Conservation (phyloP, 2,888 invertebrate species). For the Rhodophaea formosa region DNA sequence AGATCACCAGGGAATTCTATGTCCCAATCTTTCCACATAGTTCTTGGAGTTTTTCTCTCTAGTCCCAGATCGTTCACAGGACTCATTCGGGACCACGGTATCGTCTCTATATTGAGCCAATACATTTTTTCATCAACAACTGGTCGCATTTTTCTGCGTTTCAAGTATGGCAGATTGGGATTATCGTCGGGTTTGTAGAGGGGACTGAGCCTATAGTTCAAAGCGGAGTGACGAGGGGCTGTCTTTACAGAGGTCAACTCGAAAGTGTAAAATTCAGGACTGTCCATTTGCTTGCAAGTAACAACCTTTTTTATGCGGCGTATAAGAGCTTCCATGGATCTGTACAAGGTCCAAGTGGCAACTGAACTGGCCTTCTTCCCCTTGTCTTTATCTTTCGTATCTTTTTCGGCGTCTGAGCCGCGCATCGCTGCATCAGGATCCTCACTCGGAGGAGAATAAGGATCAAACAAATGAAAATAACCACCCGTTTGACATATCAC, state of each 20-base stretch:
- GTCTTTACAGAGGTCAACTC: slow-evolving; percentile 78
- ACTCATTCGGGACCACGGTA: slow-evolving; percentile 70
- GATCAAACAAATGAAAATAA: slow-evolving; percentile 83
- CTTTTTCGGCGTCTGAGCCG: slow-evolving; percentile 21
- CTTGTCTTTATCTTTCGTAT: slow-evolving; percentile 18
- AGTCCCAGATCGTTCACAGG: slow-evolving; percentile 61
- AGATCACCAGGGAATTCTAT: slow-evolving; percentile 85
- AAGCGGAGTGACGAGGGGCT: slow-evolving; percentile 71
- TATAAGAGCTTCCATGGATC: slow-evolving; percentile 53
- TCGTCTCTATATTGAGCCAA: slow-evolving; percentile 62
- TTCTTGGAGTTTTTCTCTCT: slow-evolving; percentile 52
- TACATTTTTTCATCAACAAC: slow-evolving; percentile 75
- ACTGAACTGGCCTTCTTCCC: slow-evolving; percentile 38
- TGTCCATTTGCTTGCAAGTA: slow-evolving; percentile 37
- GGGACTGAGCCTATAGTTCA: slow-evolving; percentile 69
- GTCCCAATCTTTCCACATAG: slow-evolving; percentile 84
- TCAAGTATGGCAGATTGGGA: slow-evolving; percentile 61
- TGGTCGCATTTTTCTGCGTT: slow-evolving; percentile 48
- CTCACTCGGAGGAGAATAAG: slow-evolving; percentile 69
- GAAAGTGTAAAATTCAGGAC: slow-evolving; percentile 79
- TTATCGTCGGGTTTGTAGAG: slow-evolving; percentile 66
- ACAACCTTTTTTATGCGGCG: slow-evolving; percentile 52
- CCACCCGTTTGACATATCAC: slow-evolving; percentile 80
- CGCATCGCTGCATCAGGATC: slow-evolving; percentile 26
- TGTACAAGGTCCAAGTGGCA: slow-evolving; percentile 75